Evolutionary conservation across 2,113 vertebrate species (phyloP).

Genomic region (Salvator merianae): DNA sequence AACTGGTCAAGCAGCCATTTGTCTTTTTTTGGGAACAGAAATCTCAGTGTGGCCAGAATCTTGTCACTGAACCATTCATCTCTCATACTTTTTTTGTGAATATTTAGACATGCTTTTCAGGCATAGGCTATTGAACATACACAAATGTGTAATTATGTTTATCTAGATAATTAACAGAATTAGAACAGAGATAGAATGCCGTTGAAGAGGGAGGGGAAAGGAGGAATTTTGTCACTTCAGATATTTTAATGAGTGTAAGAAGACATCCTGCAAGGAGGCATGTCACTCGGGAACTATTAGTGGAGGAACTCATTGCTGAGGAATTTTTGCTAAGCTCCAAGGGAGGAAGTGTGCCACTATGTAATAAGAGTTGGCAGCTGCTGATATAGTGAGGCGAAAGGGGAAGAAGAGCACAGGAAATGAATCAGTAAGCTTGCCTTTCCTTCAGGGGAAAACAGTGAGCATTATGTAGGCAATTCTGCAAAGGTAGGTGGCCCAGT

Average conservation of each 20-base stretch:
- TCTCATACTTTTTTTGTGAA: neutral
- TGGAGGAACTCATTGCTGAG: conserved; percentile 13
- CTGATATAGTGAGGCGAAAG: neutral
- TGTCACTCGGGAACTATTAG: neutral
- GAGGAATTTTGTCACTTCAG: conserved; percentile 5
- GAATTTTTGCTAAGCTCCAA: conserved; percentile 12
- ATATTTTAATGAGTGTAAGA: conserved; percentile 32
- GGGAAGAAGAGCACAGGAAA: conserved; percentile 39
- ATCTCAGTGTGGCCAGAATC: neutral
- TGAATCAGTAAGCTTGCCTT: conserved; percentile 34
- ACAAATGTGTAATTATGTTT: neutral
- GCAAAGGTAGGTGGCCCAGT: neutral
- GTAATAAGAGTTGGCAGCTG: neutral
- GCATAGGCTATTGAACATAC: neutral
- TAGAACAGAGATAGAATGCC: neutral
- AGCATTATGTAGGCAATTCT: conserved; percentile 51
- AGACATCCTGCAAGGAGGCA: conserved; percentile 17
- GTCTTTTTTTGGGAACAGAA: neutral
- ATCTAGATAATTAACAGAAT: conserved; percentile 23
- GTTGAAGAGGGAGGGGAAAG: conserved; percentile 31
- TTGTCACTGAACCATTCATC: neutral
- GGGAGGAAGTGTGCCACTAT: neutral
- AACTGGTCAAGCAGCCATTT: neutral
- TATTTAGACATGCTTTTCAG: neutral
- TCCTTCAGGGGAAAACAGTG: conserved; percentile 37